These are phyloP conservation scores for Xestobium rufovillosum DNA, from an alignment of 2,888 invertebrate species.

Conservation along the genomic window DNA sequence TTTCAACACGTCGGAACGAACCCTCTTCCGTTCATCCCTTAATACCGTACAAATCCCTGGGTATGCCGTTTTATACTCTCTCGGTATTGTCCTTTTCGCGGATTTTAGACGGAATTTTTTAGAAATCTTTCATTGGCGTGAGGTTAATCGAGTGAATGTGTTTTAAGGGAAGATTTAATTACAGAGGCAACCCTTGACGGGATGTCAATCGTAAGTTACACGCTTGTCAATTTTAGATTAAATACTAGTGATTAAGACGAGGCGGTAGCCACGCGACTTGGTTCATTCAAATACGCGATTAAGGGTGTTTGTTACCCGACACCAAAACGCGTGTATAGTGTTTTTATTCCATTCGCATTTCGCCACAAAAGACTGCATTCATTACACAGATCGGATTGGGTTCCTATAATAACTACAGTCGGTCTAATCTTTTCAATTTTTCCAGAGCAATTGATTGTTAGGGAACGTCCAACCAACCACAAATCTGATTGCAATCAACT, in stretches of 20 bases:
- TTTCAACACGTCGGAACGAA: constrained; percentile 37
- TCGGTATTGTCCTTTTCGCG: constrained; percentile 37
- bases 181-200: too few species aligned
- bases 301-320: constrained; percentile 38
- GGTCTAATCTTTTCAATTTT: constrained; percentile 9
- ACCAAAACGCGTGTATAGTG: constrained; percentile 37
- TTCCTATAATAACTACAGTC: constrained; percentile 28
- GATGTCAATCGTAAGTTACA: too few species aligned
- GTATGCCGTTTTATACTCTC: constrained; percentile 35
- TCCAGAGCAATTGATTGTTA: constrained; percentile 13
- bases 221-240: too few species aligned
- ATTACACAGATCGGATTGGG: constrained; percentile 34
- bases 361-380: constrained; percentile 37
- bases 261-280: too few species aligned
- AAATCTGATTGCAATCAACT: constrained; percentile 19
- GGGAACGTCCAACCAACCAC: constrained; percentile 14
- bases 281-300: too few species aligned
- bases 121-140: too few species aligned
- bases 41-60: constrained; percentile 41
- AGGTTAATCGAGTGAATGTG: too few species aligned
- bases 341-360: constrained; percentile 41
- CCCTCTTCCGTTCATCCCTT: constrained; percentile 40
- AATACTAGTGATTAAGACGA: too few species aligned
- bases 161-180: too few species aligned
- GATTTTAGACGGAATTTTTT: constrained; percentile 34